Percentiles rank a stretch among this genome's conserved stretches.
These are phyloP conservation scores for Euleptes europaea DNA, from an alignment of 2,113 vertebrate species.

Conservation along the genomic window DNA sequence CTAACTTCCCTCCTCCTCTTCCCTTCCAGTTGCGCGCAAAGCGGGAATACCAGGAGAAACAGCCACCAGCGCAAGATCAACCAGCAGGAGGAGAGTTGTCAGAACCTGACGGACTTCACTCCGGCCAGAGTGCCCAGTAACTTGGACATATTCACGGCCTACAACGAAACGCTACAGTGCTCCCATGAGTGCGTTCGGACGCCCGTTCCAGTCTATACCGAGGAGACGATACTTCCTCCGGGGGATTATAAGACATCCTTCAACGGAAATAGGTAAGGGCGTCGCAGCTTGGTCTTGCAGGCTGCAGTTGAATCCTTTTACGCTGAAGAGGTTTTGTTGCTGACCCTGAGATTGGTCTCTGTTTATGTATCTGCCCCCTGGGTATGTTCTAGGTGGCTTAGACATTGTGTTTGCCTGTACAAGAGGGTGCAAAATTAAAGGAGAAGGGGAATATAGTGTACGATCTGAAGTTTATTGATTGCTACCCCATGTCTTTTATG, in stretches of 20 bases:
- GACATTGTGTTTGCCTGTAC: background rate
- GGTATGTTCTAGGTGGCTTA: background rate
- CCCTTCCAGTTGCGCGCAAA: slow-evolving; percentile 88
- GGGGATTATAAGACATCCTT: slow-evolving; percentile 92
- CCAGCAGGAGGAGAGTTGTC: slow-evolving; percentile 98
- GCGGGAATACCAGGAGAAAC: slow-evolving; percentile 88
- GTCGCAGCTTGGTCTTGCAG: fast-evolving
- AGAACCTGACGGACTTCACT: slow-evolving; percentile 96
- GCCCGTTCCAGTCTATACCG: slow-evolving; percentile 87
- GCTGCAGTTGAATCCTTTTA: background rate
- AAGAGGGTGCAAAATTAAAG: background rate
- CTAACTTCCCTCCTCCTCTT: background rate
- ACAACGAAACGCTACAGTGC: slow-evolving; percentile 96
- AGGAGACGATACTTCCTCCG: slow-evolving; percentile 89
- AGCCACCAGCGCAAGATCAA: slow-evolving; percentile 95
- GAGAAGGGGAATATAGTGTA: fast-evolving
- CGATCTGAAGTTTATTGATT: background rate
- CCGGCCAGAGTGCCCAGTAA: slow-evolving; percentile 91
- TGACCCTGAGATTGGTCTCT: background rate
- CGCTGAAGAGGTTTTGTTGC: background rate
- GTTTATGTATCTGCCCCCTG: background rate
- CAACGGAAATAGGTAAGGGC: slow-evolving; percentile 92
- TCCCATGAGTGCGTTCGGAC: slow-evolving; percentile 94
- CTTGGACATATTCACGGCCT: slow-evolving; percentile 98
- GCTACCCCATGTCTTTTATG: background rate